Conservation (phyloP, 2,113 vertebrate species). For the Scortum barcoo region DNA sequence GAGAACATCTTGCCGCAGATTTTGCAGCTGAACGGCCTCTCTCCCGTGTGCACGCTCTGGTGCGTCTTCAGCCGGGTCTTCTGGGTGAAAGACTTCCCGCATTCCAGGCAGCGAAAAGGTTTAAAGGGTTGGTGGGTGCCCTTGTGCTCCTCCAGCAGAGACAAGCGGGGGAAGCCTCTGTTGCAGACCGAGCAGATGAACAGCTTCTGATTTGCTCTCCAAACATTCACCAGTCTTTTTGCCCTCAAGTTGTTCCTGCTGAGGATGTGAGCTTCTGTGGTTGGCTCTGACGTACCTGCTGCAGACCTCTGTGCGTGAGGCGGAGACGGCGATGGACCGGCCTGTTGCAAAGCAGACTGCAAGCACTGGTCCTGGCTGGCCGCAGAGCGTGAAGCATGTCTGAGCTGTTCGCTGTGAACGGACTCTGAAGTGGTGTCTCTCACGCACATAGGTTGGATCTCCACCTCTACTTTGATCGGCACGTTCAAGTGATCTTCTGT, state of each 20-base stretch:
- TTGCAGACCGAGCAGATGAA: conserved; percentile 66
- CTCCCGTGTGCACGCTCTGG: conserved; percentile 80
- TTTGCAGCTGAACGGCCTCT: conserved; percentile 75
- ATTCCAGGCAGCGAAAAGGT: conserved; percentile 74
- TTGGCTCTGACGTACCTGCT: not conserved
- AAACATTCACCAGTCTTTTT: conserved; percentile 17
- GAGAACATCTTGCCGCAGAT: conserved; percentile 79
- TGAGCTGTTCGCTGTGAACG: not conserved
- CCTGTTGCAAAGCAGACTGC: conserved; percentile 3
- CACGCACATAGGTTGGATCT: conserved; percentile 12
- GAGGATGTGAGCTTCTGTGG: not conserved
- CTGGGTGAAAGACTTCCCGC: conserved; percentile 79
- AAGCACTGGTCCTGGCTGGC: conserved; percentile 7
- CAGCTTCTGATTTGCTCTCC: conserved; percentile 46
- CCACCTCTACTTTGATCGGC: conserved; percentile 48
- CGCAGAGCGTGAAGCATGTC: not conserved
- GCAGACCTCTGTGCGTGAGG: conserved; percentile 5
- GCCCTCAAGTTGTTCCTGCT: conserved; percentile 14
- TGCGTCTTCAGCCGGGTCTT: conserved; percentile 76
- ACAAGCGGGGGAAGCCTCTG: conserved; percentile 55
- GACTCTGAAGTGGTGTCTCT: not conserved
- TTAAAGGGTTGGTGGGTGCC: conserved; percentile 55
- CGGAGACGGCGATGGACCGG: not conserved
- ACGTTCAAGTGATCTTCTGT: not conserved
- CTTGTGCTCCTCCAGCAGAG: conserved; percentile 68